phyloP scores from a whole-genome alignment of 1,140 invertebrate species.

The Elysia chlorotica region DNA sequence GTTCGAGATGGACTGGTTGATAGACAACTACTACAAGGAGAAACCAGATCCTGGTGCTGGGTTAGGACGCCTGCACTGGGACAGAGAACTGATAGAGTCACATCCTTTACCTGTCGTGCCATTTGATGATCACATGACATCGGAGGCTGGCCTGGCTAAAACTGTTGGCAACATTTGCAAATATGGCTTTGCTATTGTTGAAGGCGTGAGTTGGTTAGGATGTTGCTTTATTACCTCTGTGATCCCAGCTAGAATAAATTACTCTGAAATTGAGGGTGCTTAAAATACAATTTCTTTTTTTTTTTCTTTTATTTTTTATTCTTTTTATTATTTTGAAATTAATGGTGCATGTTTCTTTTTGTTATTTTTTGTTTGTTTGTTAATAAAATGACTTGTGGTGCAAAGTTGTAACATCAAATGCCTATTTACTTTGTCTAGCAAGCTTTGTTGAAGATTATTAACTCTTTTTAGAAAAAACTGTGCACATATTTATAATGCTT shows the following conservation, averaged over 20 bases:
- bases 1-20: slow-evolving; percentile 42
- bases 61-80: slow-evolving; percentile 40
- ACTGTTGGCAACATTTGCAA: slow-evolving; percentile 32
- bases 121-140: slow-evolving; percentile 32
- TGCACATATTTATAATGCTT: no score
- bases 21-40: slow-evolving; percentile 30
- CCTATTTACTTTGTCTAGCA: no score
- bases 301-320: no score
- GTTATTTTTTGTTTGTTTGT: not conserved
- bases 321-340: not conserved
- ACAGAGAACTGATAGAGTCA: slow-evolving; percentile 23
- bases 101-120: slow-evolving; percentile 23
- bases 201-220: not conserved
- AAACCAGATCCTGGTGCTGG: slow-evolving; percentile 7
- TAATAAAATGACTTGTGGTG: not conserved
- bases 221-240: not conserved
- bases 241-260: not conserved
- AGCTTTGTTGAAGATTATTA: no score
- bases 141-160: slow-evolving; percentile 34
- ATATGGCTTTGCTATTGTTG: not conserved
- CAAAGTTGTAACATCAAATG: no score
- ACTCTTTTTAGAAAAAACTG: no score
- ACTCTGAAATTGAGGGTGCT: not conserved
- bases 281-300: no score
- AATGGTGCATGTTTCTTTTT: not conserved